Conservation (phyloP, 2,888 invertebrate genomes). For the Nemoura dubitans region DNA sequence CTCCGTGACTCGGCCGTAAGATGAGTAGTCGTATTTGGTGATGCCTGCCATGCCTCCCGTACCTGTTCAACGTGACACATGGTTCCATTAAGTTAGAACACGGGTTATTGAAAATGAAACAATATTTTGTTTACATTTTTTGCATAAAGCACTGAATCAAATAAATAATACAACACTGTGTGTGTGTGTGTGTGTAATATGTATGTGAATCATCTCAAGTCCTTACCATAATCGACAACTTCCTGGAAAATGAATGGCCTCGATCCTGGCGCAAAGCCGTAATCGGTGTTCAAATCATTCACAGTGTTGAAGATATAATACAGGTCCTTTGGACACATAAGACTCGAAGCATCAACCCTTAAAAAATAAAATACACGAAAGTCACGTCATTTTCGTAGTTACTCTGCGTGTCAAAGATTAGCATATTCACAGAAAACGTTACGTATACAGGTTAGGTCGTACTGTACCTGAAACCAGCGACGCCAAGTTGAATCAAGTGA, state of each 20-base stretch:
- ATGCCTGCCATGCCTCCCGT: conserved; percentile 55
- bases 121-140: too few species aligned
- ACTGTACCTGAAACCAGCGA: conserved; percentile 79
- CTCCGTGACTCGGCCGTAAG: conserved; percentile 77
- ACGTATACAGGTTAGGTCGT: too few species aligned
- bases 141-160: too few species aligned
- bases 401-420: too few species aligned
- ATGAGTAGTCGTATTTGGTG: conserved; percentile 58
- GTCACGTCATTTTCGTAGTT: background rate
- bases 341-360: conserved; percentile 80
- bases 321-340: conserved; percentile 82
- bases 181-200: too few species aligned
- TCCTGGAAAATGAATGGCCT: conserved; percentile 79
- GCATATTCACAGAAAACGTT: too few species aligned
- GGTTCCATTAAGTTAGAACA: too few species aligned
- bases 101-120: too few species aligned
- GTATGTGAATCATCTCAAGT: background rate
- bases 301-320: conserved; percentile 69
- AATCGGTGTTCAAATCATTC: conserved; percentile 69
- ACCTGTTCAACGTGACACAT: background rate
- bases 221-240: conserved; percentile 74
- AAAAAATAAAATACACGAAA: conserved; percentile 37
- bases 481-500: conserved; percentile 73
- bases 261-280: conserved; percentile 71
- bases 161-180: too few species aligned